phyloP scores from a whole-genome alignment of 1,140 invertebrate species.

The Pogonomyrmex barbatus region DNA sequence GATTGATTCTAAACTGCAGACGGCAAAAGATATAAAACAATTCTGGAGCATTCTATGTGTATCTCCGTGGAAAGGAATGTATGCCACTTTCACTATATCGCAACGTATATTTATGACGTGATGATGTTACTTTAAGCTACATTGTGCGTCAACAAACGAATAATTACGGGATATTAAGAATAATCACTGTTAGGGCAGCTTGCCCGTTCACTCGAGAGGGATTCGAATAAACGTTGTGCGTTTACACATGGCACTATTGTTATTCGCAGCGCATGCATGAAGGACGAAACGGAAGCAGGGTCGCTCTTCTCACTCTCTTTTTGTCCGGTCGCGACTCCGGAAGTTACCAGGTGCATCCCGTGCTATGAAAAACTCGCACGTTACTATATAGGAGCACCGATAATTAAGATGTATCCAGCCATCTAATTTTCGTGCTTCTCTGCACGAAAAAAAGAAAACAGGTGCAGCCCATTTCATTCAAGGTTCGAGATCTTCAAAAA shows the following conservation, averaged over 20 bases:
- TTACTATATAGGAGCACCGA: conserved; percentile 2
- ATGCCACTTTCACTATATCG: conserved; percentile 29
- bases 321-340: conserved; percentile 25
- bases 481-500: background rate
- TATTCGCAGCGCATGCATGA: conserved; percentile 29
- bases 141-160: conserved; percentile 52
- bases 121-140: conserved; percentile 38
- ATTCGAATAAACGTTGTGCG: conserved; percentile 35
- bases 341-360: conserved; percentile 21
- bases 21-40: background rate
- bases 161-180: conserved; percentile 47
- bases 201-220: conserved; percentile 29
- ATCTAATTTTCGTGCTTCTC: conserved; percentile 17
- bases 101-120: conserved; percentile 21
- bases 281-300: conserved; percentile 48
- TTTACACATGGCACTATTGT: conserved; percentile 12
- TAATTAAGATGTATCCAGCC: conserved; percentile 10
- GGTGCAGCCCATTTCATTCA: too few species aligned
- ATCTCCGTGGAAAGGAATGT: background rate
- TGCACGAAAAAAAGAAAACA: background rate
- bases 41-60: background rate
- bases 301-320: conserved; percentile 43
- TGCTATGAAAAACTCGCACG: conserved; percentile 4
- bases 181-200: conserved; percentile 15
- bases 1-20: background rate